Conservation (phyloP, 2,888 invertebrate genomes). For the Eupithecia pulchellata region DNA sequence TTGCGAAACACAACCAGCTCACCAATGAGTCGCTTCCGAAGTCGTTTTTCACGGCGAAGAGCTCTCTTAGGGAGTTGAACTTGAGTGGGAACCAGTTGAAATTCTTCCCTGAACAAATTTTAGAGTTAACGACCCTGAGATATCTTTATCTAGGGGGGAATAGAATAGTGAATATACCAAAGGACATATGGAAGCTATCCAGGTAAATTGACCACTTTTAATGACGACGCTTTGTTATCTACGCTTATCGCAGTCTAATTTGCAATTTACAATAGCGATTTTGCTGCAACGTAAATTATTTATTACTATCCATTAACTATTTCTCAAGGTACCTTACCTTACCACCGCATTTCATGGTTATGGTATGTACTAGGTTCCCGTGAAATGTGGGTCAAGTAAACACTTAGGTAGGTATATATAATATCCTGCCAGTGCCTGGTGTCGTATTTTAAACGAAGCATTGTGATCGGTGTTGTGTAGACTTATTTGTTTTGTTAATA, state of each 20-base stretch:
- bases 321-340: too few relatives aligned
- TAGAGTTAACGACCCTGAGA: conserved; percentile 90
- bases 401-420: too few relatives aligned
- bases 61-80: conserved; percentile 93
- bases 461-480: conserved; percentile 2
- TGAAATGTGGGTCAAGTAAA: too few relatives aligned
- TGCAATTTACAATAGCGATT: neutral
- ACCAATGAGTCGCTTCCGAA: conserved; percentile 95
- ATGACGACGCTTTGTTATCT: neutral
- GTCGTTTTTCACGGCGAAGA: conserved; percentile 88
- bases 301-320: too few relatives aligned
- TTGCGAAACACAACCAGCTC: conserved; percentile 95
- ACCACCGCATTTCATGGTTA: too few relatives aligned
- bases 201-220: conserved; percentile 56
- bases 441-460: neutral
- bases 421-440: too few relatives aligned
- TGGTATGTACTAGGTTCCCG: too few relatives aligned
- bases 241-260: neutral
- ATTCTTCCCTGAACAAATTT: conserved; percentile 93
- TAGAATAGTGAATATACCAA: conserved; percentile 91
- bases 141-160: conserved; percentile 97
- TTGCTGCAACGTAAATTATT: neutral
- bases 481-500: conserved; percentile 2
- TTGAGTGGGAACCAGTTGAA: conserved; percentile 95
- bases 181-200: conserved; percentile 88